Conservation (phyloP, 64 coral and sea anemone species). For the Stylophora pistillata region DNA sequence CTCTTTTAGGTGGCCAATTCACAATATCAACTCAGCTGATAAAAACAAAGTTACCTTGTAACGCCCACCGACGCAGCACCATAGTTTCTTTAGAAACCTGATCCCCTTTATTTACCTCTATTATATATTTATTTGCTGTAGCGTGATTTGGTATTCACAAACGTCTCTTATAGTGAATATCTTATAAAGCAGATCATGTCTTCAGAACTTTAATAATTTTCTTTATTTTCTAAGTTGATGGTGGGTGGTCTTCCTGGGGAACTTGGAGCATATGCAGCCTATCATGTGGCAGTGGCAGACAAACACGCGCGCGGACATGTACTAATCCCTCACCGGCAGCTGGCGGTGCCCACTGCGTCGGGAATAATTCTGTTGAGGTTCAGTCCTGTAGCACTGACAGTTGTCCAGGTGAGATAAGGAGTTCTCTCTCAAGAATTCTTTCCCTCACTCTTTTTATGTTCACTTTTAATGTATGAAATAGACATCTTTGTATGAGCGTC, state of each 20-base stretch:
- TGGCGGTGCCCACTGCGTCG: constrained; percentile 44
- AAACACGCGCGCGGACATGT: constrained; percentile 20
- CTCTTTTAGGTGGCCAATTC: too few relatives aligned
- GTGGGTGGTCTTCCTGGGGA: constrained; percentile 1
- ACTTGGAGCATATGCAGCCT: constrained; percentile 13
- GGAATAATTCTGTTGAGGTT: neutral
- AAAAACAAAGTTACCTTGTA: too few relatives aligned
- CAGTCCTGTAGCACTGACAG: constrained; percentile 22
- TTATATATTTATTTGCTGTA: too few relatives aligned
- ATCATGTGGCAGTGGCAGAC: constrained; percentile 13
- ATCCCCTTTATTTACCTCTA: too few relatives aligned
- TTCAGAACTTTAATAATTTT: neutral
- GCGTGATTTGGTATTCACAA: neutral
- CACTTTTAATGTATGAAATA: too few relatives aligned
- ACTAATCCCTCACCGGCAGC: constrained; percentile 25
- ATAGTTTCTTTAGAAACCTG: too few relatives aligned
- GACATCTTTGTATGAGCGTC: too few relatives aligned
- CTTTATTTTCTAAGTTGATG: neutral
- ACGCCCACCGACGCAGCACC: too few relatives aligned
- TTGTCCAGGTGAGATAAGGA: constrained; percentile 14
- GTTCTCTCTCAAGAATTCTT: too few relatives aligned
- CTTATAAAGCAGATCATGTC: neutral
- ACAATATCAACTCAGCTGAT: too few relatives aligned
- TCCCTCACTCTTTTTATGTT: too few relatives aligned
- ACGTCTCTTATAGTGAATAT: neutral